Evolutionary conservation across 2,888 invertebrate genomes (phyloP), one percentile per base, ranked within the genome.

Genomic region (Eremobia ochroleuca): DNA sequence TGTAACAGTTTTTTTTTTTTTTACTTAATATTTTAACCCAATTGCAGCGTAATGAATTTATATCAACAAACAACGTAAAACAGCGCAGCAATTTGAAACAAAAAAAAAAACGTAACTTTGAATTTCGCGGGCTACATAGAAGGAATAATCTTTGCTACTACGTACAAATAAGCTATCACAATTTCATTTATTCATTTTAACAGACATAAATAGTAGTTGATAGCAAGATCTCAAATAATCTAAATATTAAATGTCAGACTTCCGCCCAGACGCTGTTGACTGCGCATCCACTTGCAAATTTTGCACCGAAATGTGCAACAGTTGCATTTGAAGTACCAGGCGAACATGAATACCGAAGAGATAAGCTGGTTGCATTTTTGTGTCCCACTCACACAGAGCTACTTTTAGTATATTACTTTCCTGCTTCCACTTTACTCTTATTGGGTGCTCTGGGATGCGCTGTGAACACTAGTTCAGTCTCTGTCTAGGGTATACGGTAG

Each of bases 311-410:
- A 49, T 73, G 84, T 73, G 84, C 81, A 81, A 52, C n/a, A 25
- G 4, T 59, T 84, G 81, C 81, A 81, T 68, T 9, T 52, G 8
- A 52, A n/a, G 80, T 81, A 81, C 81, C 66, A 81, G 81, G 81
- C 55, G 58, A 58, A 66, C 80, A 81, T 67, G 18, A 79, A n/a
- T 25, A 34, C 28, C 28, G 25, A 81, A 68, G 79, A 81, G 73
- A 34, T 79, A 83, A 66, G 28, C 49, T 11, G 49, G 34, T 5
- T 81, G 81, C 79, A 83, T 49, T 83, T 34, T 58, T 66, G 28
- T 67, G 49, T 79, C 84, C 18, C 71, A n/a, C 84, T 81, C 70
- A 21, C 4, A 62, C 31, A 34, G 1, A 73, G 18, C 40, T 15
- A 18, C 28, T 58, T 28, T 58, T 18, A 43, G 28, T 64, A 21